These are phyloP conservation scores for Euura lappo DNA, from an alignment of 1,140 invertebrate genomes.

Conservation along the genomic window DNA sequence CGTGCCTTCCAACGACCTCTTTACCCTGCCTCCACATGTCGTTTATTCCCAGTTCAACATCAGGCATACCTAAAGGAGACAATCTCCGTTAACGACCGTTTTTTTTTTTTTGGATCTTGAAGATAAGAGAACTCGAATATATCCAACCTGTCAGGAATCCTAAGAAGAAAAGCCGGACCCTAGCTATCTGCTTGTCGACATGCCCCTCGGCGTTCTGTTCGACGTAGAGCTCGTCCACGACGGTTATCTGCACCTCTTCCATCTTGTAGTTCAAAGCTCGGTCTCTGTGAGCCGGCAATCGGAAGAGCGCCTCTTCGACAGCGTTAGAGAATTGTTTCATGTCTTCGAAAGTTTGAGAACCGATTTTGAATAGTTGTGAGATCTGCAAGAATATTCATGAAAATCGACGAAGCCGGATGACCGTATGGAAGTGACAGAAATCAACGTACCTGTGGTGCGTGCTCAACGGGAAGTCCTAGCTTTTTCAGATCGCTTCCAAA, in stretches of 20 bases:
- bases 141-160: slow-evolving; percentile 83
- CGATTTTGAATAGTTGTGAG: slow-evolving; percentile 96
- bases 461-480: slow-evolving; percentile 94
- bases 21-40: slow-evolving; percentile 95
- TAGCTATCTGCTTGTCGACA: slow-evolving; percentile 90
- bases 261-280: slow-evolving; percentile 94
- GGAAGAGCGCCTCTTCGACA: slow-evolving; percentile 91
- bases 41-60: slow-evolving; percentile 96
- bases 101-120: not conserved
- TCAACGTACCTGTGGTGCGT: slow-evolving; percentile 82
- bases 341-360: slow-evolving; percentile 87
- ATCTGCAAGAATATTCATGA: slow-evolving; percentile 64
- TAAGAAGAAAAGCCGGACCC: slow-evolving; percentile 94
- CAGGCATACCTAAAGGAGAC: slow-evolving; percentile 81
- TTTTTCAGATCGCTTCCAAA: slow-evolving; percentile 92
- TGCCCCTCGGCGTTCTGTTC: slow-evolving; percentile 88
- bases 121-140: not conserved
- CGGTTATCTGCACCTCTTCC: slow-evolving; percentile 96
- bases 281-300: slow-evolving; percentile 82
- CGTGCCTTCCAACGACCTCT: slow-evolving; percentile 98
- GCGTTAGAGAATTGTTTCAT: slow-evolving; percentile 89
- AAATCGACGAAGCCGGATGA: slow-evolving; percentile 5
- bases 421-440: slow-evolving; percentile 5
- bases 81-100: not conserved
- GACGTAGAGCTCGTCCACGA: slow-evolving; percentile 95